Evolutionary conservation across 2,113 vertebrate species (phyloP), one percentile per base, ranked within the genome.

Genomic region (Heterocephalus glaber): DNA sequence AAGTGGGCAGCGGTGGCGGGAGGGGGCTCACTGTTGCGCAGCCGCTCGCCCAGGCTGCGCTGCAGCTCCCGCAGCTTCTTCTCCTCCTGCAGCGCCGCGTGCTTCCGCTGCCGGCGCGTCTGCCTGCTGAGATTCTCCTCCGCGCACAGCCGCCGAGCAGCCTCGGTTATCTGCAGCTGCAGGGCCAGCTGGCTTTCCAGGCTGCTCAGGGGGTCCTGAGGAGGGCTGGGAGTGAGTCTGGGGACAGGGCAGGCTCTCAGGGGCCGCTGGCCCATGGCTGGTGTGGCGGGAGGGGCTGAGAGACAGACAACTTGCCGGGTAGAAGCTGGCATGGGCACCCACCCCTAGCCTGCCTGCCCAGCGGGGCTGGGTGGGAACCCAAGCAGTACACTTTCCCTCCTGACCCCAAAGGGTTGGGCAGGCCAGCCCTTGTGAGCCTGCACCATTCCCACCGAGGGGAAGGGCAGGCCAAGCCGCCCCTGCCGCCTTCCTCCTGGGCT

Each of bases 101-200:
- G 99, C 96, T 99, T 98, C 7, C 99, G 98, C 94, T 98, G 99
- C 98, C 99, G 99, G 82, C 99, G 99, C 49, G 99, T 98, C 54
- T 99, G 98, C 87, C 99, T 98, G 30, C 98, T 98, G 35, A 99
- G 98, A 93, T 99, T 98, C 58, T 98, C 99, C 98, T 99, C 99
- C 0, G 97, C 98, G 52, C 99, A 99, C 22, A 99, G 99, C 41
- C 98, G 98, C 7, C 98, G 98, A 0, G 99, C 98, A 0, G 99
- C 99, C 93, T 99, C 98, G 0, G 98, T 98, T 68, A 99, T 99
- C 98, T 99, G 99, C 94, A 98, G 98, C 98, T 99, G 99, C 92
- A 99, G 98, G 0, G 99, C 99, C 96, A 99, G 97, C 93, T 99
- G 99, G 44, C 97, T 98, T 97, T 99, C 99, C 96, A 99, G 98